A percentile compares a stretch with the other conserved stretches of the same genome.
Conservation (phyloP, 2,113 vertebrate genomes). For the Megaceryle torquata region DNA sequence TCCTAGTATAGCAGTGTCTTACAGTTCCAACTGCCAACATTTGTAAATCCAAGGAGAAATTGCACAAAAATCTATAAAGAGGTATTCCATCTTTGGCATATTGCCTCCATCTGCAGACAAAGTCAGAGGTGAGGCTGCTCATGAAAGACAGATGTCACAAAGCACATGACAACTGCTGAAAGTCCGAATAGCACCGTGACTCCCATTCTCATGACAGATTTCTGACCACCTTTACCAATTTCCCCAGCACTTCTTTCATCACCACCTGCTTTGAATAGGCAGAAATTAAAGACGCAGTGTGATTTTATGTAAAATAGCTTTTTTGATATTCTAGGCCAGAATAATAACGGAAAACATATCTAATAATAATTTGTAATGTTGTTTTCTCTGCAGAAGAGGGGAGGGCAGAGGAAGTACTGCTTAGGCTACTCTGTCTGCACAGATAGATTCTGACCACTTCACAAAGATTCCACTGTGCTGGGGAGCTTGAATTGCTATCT, state of each 20-base stretch:
- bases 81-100: neutral
- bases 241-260: neutral
- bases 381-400: neutral
- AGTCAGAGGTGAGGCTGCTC: neutral
- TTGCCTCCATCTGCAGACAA: neutral
- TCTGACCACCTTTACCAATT: neutral
- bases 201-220: neutral
- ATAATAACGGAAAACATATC: neutral
- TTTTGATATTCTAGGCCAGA: neutral
- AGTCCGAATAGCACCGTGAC: neutral
- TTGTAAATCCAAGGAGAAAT: neutral
- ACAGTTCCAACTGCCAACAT: neutral
- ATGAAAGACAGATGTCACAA: neutral
- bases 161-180: neutral
- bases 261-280: neutral
- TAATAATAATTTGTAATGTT: neutral
- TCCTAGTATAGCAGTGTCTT: neutral
- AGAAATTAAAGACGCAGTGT: neutral
- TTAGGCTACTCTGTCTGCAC: neutral
- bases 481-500: slow-evolving; percentile 31
- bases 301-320: neutral
- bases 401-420: neutral
- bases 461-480: slow-evolving; percentile 40
- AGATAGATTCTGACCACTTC: neutral
- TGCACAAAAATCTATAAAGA: neutral